Evolutionary conservation across 2,113 vertebrate species (phyloP), one percentile per base, ranked within the genome.

Genomic region (Psittacus erithacus): DNA sequence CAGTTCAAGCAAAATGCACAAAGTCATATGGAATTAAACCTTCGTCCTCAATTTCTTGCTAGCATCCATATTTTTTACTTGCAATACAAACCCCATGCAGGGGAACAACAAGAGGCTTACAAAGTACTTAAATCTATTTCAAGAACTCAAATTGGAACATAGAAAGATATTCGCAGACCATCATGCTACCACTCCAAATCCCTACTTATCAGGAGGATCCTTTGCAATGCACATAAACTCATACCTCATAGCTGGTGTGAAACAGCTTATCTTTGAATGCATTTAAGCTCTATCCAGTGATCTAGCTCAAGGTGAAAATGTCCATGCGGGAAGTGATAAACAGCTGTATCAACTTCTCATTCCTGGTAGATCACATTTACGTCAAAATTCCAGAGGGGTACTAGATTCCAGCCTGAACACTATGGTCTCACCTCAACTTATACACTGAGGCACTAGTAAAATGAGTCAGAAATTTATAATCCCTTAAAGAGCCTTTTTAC

Each of bases 171-270:
- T 43, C 43, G 31, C 7, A 52, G 29, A 24, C 2, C 47, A 3
- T 1, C 11, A 25, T 15, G 20, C 33, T 18, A 23, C 8, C 35
- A 22, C 4, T 8, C 18, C 13, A 41, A 38, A 23, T 12, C 23
- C 43, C 49, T 38, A 6, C 7, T 82, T 25, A 15, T 7, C 23
- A 19, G 29, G 14, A n/a, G 38, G 38, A 27, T 9, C 35, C 33
- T 73, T 29, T 1, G 0, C 28, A 27, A 18, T 2, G 28, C 6
- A 0, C 2, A 1, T 20, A 75, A 23, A 49, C 27, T 16, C 47
- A 2, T 9, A 65, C 10, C 38, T 29, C 43, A 11, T 0, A 17
- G 43, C 9, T 31, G 14, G n/a, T 12, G 22, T 38, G 31, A 43
- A 84, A 33, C 23, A n/a, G 23, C 31, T 68, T 22, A 5, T 43